A percentile compares a stretch with the other conserved stretches of the same genome.
Conservation (phyloP, 2,888 invertebrate species). For the Liodrosophila aerea region DNA sequence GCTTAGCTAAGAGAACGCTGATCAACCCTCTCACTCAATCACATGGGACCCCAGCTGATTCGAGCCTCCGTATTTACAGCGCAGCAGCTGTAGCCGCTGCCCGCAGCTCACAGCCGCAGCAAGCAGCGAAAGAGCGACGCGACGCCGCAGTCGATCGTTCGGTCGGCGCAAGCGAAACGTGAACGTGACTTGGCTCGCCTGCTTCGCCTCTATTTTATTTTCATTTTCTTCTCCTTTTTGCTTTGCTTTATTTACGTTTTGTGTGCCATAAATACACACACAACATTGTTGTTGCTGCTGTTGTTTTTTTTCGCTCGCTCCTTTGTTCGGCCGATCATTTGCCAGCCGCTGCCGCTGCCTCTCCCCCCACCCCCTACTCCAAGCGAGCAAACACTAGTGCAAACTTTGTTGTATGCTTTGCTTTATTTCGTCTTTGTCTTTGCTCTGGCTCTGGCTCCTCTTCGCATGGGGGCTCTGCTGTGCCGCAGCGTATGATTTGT, state of each 20-base stretch:
- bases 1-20: neutral
- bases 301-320: conserved; percentile 37
- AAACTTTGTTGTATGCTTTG: conserved; percentile 33
- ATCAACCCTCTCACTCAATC: conserved; percentile 8
- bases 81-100: too few relatives aligned
- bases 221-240: conserved; percentile 12
- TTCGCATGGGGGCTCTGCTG: conserved; percentile 57
- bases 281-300: conserved; percentile 14
- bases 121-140: conserved; percentile 37
- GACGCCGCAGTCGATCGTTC: conserved; percentile 32
- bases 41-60: conserved; percentile 36
- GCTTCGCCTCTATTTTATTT: conserved; percentile 35
- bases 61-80: conserved; percentile 11
- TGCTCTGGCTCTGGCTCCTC: conserved; percentile 28
- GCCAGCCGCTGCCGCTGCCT: conserved; percentile 23
- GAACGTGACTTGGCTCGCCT: conserved; percentile 65
- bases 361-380: neutral
- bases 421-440: conserved; percentile 41
- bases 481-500: conserved; percentile 26
- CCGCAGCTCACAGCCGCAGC: conserved; percentile 4
- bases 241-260: conserved; percentile 22
- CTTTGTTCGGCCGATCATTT: conserved; percentile 51
- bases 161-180: too few relatives aligned
- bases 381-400: conserved; percentile 15
- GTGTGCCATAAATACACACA: conserved; percentile 46